These are phyloP conservation scores for Nesidiocoris tenuis DNA, from an alignment of 2,888 invertebrate species.

Conservation along the genomic window DNA sequence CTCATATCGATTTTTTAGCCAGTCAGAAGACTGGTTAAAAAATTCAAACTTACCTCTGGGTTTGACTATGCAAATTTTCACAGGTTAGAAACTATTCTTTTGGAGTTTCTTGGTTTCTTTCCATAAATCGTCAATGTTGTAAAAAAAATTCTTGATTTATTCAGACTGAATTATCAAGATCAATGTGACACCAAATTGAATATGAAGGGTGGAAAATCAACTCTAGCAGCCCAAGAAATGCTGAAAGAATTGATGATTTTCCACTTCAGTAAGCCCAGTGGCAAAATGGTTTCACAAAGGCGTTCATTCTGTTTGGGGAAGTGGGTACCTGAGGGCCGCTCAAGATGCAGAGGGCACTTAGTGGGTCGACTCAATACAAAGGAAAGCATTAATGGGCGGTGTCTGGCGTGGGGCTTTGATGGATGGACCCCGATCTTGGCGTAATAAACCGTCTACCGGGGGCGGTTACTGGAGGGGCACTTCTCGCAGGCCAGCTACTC, in stretches of 20 bases:
- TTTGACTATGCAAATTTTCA: too few species aligned
- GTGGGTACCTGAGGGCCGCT: not conserved
- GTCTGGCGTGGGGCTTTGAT: constrained; percentile 37
- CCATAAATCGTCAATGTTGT: too few species aligned
- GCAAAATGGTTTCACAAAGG: not conserved
- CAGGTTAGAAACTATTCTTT: too few species aligned
- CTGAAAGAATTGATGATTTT: not conserved
- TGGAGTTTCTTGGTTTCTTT: too few species aligned
- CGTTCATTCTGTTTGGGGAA: not conserved
- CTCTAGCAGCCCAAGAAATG: too few species aligned
- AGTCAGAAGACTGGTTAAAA: too few species aligned
- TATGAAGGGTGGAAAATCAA: too few species aligned
- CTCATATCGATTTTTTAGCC: too few species aligned
- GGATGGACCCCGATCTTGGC: constrained; percentile 22
- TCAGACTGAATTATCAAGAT: too few species aligned
- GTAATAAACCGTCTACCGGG: constrained; percentile 17
- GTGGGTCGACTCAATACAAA: not conserved
- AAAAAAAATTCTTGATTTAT: too few species aligned
- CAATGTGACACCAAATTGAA: too few species aligned
- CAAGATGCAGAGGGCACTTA: not conserved
- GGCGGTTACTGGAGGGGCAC: not conserved
- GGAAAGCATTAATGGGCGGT: constrained; percentile 20
- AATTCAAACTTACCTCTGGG: too few species aligned
- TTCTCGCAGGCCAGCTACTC: not conserved
- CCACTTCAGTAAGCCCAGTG: not conserved